A percentile compares a stretch with the other conserved stretches of the same genome.
These are phyloP conservation scores for Lordiphosa andalusiaca DNA, from an alignment of 2,888 invertebrate species.

Conservation along the genomic window DNA sequence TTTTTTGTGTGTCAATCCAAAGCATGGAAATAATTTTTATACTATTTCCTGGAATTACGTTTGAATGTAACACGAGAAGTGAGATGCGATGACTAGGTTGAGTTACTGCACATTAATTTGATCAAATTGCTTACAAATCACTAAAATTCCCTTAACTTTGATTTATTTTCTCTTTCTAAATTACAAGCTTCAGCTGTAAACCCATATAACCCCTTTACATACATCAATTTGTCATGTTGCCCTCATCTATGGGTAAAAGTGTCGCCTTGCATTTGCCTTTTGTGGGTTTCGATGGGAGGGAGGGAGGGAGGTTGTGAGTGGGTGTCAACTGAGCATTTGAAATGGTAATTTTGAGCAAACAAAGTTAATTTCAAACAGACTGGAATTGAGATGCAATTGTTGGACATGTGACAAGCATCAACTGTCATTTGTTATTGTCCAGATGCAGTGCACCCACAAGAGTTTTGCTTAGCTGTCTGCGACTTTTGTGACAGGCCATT, in stretches of 20 bases:
- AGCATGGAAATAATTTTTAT: no score
- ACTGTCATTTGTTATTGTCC: slow-evolving; percentile 36
- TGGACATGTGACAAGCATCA: slow-evolving; percentile 33
- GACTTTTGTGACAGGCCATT: no score
- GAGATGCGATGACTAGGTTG: no score
- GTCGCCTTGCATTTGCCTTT: background rate
- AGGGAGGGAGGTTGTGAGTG: no score
- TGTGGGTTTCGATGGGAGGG: background rate
- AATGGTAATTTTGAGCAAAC: background rate
- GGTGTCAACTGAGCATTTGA: no score
- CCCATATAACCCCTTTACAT: slow-evolving; percentile 12
- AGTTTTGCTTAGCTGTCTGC: slow-evolving; percentile 14
- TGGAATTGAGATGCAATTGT: slow-evolving; percentile 38
- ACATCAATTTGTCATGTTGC: slow-evolving; percentile 10
- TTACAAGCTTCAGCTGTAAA: background rate
- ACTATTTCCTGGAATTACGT: no score
- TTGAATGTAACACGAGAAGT: no score
- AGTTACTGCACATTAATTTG: no score
- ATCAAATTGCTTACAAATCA: background rate
- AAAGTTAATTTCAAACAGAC: background rate
- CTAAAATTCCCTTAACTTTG: background rate
- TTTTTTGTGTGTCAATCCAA: no score
- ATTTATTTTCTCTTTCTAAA: slow-evolving; percentile 7
- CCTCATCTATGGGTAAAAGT: slow-evolving; percentile 3
- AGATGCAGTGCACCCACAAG: slow-evolving; percentile 26